Percentiles rank a stretch among this genome's conserved stretches.
Evolutionary conservation across 2,113 vertebrate genomes (phyloP).

Genomic region (Albula glossodonta): DNA sequence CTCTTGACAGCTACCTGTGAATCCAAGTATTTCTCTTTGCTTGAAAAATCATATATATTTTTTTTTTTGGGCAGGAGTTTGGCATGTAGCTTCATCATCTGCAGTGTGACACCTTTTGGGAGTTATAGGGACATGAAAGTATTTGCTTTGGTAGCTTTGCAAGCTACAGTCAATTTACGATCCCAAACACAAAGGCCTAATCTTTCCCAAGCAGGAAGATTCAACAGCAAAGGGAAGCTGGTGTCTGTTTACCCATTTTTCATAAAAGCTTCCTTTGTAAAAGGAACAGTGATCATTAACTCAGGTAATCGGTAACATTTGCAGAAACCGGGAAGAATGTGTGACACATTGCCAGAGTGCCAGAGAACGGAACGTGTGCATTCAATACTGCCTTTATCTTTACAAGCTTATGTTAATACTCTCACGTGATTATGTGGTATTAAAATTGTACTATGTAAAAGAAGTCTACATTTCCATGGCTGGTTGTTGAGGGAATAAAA

Average conservation of each 20-base stretch:
- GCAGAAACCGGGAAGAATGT: not conserved
- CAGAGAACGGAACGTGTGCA: not conserved
- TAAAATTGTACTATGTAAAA: not conserved
- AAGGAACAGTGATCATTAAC: slow-evolving; percentile 40
- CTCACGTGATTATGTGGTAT: not conserved
- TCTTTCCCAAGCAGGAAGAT: slow-evolving; percentile 21
- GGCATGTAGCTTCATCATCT: not conserved
- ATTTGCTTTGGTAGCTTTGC: slow-evolving; percentile 16
- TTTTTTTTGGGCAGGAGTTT: not conserved
- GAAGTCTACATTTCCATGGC: not conserved
- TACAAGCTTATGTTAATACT: not conserved
- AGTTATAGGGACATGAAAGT: not conserved
- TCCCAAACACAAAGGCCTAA: slow-evolving; percentile 24
- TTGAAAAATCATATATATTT: not conserved
- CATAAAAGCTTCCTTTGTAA: slow-evolving; percentile 17
- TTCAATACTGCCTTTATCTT: not conserved
- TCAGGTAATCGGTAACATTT: slow-evolving; percentile 18
- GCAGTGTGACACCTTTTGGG: not conserved
- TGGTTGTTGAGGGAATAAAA: not conserved
- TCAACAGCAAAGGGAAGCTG: slow-evolving; percentile 11
- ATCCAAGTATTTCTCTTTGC: not conserved
- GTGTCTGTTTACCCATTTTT: not conserved
- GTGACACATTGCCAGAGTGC: not conserved
- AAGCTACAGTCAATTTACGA: slow-evolving; percentile 21
- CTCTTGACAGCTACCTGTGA: not conserved